Percentiles rank a stretch among this genome's conserved stretches.
These are phyloP conservation scores for Saturnia japonica DNA, from an alignment of 2,888 invertebrate species.

Conservation along the genomic window DNA sequence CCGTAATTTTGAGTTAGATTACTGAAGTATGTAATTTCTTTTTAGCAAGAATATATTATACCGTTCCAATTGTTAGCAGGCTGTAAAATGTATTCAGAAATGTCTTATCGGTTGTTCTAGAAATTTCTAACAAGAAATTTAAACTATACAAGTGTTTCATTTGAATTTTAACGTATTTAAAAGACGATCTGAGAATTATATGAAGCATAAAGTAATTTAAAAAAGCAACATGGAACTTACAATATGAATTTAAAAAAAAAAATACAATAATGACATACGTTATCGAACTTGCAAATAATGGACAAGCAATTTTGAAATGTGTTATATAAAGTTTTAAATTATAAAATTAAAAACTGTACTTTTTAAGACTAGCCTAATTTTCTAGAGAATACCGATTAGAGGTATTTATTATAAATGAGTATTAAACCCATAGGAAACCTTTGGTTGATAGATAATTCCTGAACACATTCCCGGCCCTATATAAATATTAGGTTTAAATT, in stretches of 20 bases:
- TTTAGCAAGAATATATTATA: not conserved
- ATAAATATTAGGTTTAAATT: slow-evolving; percentile 9
- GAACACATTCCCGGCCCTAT: not conserved
- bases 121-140: not conserved
- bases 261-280: not conserved
- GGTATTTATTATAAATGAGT: not conserved
- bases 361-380: not conserved
- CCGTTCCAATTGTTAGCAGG: not conserved
- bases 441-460: not conserved
- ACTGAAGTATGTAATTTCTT: not conserved
- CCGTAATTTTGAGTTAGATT: not conserved
- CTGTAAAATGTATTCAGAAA: not conserved
- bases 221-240: not conserved
- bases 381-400: not conserved
- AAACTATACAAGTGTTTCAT: not conserved
- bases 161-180: not conserved
- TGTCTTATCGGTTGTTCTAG: not conserved
- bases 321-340: not conserved
- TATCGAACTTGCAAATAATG: not conserved
- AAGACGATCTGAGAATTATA: not conserved
- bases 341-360: not conserved
- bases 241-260: not conserved
- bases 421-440: not conserved
- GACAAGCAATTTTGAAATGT: not conserved
- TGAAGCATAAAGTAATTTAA: not conserved